These are phyloP conservation scores for Aptenodytes patagonicus DNA, from an alignment of 2,113 vertebrate genomes.

Conservation along the genomic window DNA sequence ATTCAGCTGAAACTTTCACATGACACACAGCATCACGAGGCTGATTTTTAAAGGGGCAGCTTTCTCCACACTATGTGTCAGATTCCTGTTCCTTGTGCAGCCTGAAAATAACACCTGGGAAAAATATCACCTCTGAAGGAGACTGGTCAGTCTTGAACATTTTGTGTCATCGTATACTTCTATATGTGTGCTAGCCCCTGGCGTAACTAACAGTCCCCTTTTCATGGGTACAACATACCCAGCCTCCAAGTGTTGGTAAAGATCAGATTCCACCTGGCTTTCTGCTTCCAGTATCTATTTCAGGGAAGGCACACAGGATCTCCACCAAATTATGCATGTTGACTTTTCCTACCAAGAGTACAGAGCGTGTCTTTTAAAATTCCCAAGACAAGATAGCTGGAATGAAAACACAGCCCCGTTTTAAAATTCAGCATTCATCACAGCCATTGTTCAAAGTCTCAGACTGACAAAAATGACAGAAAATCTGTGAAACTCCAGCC, in stretches of 20 bases:
- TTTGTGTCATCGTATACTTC: not conserved
- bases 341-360: not conserved
- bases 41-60: conserved; percentile 7
- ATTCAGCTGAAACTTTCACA: conserved; percentile 53
- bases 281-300: not conserved
- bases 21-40: not conserved
- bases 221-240: not conserved
- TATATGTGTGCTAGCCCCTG: not conserved
- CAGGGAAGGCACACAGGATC: not conserved
- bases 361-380: not conserved
- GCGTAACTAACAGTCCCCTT: not conserved
- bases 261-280: not conserved
- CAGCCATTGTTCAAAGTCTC: not conserved
- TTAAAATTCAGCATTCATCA: not conserved
- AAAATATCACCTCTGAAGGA: not conserved
- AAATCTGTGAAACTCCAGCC: not conserved
- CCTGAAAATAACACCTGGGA: not conserved
- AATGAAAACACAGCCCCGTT: not conserved
- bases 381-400: not conserved
- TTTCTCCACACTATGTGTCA: not conserved
- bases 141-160: not conserved
- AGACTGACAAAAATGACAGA: not conserved
- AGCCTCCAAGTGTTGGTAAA: not conserved
- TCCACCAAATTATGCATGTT: not conserved
- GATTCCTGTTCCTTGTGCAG: not conserved